A percentile compares a stretch with the other conserved stretches of the same genome.
Evolutionary conservation across 2,113 vertebrate genomes (phyloP).

Genomic region (Herpailurus yagouaroundi): DNA sequence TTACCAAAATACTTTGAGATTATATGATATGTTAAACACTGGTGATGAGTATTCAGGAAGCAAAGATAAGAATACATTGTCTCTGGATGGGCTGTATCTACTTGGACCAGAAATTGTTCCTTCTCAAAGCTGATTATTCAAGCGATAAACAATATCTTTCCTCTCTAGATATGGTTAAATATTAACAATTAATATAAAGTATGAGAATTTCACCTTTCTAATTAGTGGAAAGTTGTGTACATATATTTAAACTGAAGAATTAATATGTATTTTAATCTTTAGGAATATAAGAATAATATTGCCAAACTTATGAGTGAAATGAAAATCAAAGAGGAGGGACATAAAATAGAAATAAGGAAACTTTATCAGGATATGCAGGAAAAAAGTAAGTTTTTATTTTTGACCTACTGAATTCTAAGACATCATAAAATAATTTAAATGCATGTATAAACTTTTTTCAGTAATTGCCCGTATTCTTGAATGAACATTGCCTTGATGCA

Average conservation of each 20-base stretch:
- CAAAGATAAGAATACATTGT: conserved; percentile 16
- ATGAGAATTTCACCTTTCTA: conserved; percentile 7
- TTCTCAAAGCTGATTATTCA: conserved; percentile 2
- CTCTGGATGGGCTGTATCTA: background rate
- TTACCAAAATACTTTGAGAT: conserved; percentile 25
- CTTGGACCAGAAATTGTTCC: background rate
- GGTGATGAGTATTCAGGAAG: background rate
- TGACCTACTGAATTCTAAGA: conserved; percentile 32
- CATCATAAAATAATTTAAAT: background rate
- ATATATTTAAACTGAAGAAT: conserved; percentile 1
- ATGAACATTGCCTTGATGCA: background rate
- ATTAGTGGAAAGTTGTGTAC: background rate
- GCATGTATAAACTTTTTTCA: conserved; percentile 31
- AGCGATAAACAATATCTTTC: background rate
- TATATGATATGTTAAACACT: background rate
- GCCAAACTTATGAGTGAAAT: conserved; percentile 83
- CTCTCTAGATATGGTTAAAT: background rate
- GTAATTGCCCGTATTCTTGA: conserved; percentile 11
- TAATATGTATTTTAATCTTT: conserved; percentile 57
- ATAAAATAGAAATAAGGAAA: conserved; percentile 81
- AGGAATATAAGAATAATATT: conserved; percentile 85
- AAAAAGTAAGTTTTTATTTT: conserved; percentile 81
- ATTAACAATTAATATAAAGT: conserved; percentile 27
- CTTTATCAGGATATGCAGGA: conserved; percentile 76
- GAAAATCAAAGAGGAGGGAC: conserved; percentile 85